Evolutionary conservation across 2,888 invertebrate genomes (phyloP), one percentile per base, ranked within the genome.

Genomic region (Agrochola litura): DNA sequence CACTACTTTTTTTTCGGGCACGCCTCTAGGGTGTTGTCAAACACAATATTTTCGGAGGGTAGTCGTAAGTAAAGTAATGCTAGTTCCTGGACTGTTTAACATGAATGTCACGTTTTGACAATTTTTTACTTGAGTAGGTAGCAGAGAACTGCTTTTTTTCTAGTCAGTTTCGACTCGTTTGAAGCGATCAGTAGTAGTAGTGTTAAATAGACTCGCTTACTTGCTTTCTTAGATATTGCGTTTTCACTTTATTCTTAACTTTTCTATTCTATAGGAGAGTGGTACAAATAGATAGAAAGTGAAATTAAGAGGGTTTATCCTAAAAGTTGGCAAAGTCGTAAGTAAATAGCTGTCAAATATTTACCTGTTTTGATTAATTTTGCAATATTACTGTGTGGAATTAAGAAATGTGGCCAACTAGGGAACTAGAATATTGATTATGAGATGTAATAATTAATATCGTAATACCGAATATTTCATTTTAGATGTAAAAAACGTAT

Each of bases 21-120:
- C 77, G 75, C 83, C 88, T 75, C 83, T 68, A 41, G 86, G 88
- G 89, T 81, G 80, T 82, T 88, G 85, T 88, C 82, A 82, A 77
- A 84, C 73, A 84, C 72, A 77, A 82, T 83, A 81, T 88, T 86
- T 81, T 72, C 12, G 60, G n/a, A 54, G 43, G 67, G 66, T 64
- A 60, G 25, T 71, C 46, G n/a, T 76, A 80, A 77, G 79, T 80
- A 81, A 84, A 88, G 74, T 84, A 75, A 81, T 85, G 78, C 67
- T 79, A 75, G 69, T 88, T 79, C 61, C 54, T 70, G 37, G 41
- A 76, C 63, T 66, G 41, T 41, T 87, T 81, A 66, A 30, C 63
- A 82, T 69, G 68, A 74, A 58, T 64, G 77, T 81, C 89, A 85
- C 85, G 81, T 89, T 52, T 58, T 37, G 10, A 10, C 46, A 49